Conservation (phyloP, 2,113 vertebrate genomes). For the Xiphophorus maculatus region DNA sequence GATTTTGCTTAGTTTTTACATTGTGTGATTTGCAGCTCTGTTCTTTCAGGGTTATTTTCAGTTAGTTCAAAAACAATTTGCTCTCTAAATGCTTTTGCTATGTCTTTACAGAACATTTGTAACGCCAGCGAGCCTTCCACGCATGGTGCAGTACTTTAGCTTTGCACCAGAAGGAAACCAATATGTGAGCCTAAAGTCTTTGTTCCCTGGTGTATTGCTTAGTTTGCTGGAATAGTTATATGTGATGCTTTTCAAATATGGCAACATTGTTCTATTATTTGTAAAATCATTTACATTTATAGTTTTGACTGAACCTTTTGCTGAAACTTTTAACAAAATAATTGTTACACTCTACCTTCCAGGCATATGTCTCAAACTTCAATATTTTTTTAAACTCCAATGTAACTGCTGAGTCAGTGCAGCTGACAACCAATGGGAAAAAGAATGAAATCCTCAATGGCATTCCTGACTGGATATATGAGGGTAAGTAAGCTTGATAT, state of each 20-base stretch:
- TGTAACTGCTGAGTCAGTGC: slow-evolving; percentile 77
- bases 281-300: not conserved
- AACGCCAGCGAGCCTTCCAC: slow-evolving; percentile 82
- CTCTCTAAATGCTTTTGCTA: not conserved
- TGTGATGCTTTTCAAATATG: not conserved
- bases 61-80: not conserved
- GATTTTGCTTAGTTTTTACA: not conserved
- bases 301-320: not conserved
- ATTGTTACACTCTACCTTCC: slow-evolving; percentile 11
- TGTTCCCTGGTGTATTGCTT: not conserved
- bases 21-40: not conserved
- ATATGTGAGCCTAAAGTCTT: slow-evolving; percentile 82
- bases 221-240: not conserved
- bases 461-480: slow-evolving; percentile 96
- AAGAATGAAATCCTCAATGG: slow-evolving; percentile 93
- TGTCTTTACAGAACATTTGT: slow-evolving; percentile 85
- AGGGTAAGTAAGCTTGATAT: slow-evolving; percentile 81
- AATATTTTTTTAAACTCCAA: slow-evolving; percentile 87
- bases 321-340: not conserved
- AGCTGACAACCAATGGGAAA: slow-evolving; percentile 88
- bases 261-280: not conserved
- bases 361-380: slow-evolving; percentile 90
- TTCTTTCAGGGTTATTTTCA: not conserved
- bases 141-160: slow-evolving; percentile 86
- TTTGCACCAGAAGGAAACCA: slow-evolving; percentile 89